Conservation (phyloP, 2,797 vertebrate genomes). For the Halcyon smyrnensis region DNA sequence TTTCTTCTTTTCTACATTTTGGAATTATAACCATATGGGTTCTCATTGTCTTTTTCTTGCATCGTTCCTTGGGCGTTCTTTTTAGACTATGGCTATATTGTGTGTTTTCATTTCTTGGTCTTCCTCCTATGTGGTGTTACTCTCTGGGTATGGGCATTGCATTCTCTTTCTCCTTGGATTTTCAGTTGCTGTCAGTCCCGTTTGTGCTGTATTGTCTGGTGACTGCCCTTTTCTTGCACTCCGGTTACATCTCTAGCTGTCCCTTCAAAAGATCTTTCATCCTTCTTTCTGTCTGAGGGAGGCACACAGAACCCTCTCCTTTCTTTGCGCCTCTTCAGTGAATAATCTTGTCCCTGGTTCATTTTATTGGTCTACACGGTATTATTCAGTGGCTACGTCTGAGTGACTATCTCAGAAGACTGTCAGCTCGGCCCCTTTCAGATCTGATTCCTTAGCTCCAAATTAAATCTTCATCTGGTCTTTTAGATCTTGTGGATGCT, state of each 20-base stretch:
- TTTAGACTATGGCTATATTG: neutral
- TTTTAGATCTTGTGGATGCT: neutral
- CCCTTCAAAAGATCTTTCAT: neutral
- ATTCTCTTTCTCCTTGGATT: neutral
- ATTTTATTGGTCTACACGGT: neutral
- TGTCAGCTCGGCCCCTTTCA: neutral
- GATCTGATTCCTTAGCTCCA: neutral
- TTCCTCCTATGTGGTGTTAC: neutral
- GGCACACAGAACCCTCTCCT: neutral
- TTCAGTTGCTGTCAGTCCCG: neutral
- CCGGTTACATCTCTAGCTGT: neutral
- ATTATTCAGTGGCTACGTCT: neutral
- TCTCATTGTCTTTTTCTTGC: neutral
- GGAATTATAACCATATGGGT: neutral
- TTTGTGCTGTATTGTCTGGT: neutral
- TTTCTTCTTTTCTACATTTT: neutral
- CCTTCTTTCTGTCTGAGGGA: neutral
- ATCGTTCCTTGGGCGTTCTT: neutral
- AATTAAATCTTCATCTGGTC: neutral
- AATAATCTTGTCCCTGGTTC: neutral
- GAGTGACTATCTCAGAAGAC: neutral
- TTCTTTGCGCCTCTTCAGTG: neutral
- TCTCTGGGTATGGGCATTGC: neutral
- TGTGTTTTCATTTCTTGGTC: neutral
- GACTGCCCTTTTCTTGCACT: neutral